phyloP scores from a whole-genome alignment of 2,797 vertebrate genomes.

The Macropus fuliginosus region DNA sequence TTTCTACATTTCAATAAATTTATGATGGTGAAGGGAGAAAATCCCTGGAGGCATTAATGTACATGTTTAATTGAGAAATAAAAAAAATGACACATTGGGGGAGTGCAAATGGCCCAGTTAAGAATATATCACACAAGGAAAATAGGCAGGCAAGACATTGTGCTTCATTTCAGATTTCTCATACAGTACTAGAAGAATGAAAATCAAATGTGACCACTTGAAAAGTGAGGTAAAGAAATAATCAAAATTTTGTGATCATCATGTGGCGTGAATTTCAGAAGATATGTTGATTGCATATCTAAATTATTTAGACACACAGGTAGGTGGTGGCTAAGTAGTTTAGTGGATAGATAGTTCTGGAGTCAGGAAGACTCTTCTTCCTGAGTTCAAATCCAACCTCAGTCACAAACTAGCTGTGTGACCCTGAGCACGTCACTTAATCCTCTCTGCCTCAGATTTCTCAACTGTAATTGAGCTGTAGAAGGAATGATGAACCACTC shows the following conservation, averaged over 20 bases:
- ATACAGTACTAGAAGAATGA: conserved; percentile 53
- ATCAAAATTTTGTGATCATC: conserved; percentile 9
- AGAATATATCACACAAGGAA: conserved; percentile 55
- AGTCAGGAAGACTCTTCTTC: background rate
- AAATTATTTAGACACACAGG: conserved; percentile 25
- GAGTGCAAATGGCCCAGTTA: conserved; percentile 34
- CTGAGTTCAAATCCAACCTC: background rate
- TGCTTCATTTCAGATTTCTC: conserved; percentile 44
- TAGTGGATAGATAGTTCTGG: background rate
- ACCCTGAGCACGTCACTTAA: no score
- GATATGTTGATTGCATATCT: conserved; percentile 5
- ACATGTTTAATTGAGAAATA: conserved; percentile 58
- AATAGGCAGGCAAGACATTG: background rate
- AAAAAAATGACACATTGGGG: conserved; percentile 37
- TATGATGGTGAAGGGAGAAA: background rate
- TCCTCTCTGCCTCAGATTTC: no score
- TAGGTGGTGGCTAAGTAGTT: background rate
- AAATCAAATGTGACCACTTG: background rate
- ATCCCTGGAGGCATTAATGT: conserved; percentile 33
- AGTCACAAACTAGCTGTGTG: no score
- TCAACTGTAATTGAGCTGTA: no score
- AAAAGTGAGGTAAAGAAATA: conserved; percentile 33
- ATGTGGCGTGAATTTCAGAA: conserved; percentile 13
- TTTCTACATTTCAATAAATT: conserved; percentile 60
- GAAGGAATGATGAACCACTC: no score